Conservation (phyloP, 2,113 vertebrate species). For the Platysternon megacephalum region DNA sequence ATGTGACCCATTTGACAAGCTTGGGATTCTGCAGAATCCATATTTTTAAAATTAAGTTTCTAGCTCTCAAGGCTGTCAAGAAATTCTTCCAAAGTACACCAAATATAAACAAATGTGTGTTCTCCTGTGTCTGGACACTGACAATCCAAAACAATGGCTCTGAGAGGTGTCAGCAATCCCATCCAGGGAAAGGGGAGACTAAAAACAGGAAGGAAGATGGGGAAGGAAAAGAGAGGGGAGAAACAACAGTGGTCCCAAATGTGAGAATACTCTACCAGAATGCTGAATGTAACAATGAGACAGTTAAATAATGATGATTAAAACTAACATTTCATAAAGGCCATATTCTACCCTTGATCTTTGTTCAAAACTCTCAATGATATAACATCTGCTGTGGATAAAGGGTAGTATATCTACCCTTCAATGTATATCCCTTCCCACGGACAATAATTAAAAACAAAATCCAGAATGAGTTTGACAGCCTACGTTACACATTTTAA, state of each 20-base stretch:
- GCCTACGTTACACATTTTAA: background rate
- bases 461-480: background rate
- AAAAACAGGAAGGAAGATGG: background rate
- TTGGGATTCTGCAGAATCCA: background rate
- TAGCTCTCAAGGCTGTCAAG: background rate
- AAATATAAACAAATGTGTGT: background rate
- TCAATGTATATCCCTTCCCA: background rate
- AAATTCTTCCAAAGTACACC: background rate
- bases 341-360: background rate
- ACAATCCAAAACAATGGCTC: background rate
- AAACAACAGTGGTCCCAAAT: fast-evolving
- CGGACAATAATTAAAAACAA: background rate
- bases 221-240: background rate
- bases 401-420: background rate
- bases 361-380: background rate
- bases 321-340: background rate
- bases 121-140: background rate
- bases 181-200: background rate
- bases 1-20: background rate
- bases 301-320: background rate
- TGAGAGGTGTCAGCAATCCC: background rate
- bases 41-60: background rate
- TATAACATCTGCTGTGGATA: background rate
- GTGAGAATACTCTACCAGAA: background rate
- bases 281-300: background rate